A percentile compares a stretch with the other conserved stretches of the same genome.
phyloP scores from a whole-genome alignment of 2,113 vertebrate species.

The Piliocolobus tephrosceles region DNA sequence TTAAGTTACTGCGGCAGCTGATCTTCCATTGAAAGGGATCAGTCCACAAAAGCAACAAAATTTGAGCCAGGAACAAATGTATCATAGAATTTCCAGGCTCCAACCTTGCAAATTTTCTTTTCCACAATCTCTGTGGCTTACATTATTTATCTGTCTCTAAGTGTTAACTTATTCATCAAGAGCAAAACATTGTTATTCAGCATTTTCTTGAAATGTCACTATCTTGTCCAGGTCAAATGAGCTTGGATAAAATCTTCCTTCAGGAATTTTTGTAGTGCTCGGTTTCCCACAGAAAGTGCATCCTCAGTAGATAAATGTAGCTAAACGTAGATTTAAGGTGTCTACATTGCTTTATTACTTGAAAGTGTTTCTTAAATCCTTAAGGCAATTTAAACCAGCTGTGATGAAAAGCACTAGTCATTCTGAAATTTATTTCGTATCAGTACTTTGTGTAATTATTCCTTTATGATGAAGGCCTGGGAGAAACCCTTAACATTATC shows the following conservation, averaged over 20 bases:
- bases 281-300: background rate
- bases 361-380: slow-evolving; percentile 61
- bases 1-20: background rate
- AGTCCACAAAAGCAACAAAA: background rate
- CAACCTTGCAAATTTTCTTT: background rate
- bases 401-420: slow-evolving; percentile 22
- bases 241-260: slow-evolving; percentile 34
- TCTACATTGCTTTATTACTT: slow-evolving; percentile 44
- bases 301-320: slow-evolving; percentile 17
- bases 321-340: slow-evolving; percentile 51
- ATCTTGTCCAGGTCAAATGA: slow-evolving; percentile 19
- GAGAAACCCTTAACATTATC: background rate
- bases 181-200: slow-evolving; percentile 4
- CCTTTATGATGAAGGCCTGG: background rate
- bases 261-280: slow-evolving; percentile 31
- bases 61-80: background rate
- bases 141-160: slow-evolving; percentile 16
- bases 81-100: background rate
- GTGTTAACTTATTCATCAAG: slow-evolving; percentile 13
- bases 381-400: background rate
- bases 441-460: background rate
- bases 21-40: background rate
- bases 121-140: background rate
- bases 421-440: slow-evolving; percentile 26
- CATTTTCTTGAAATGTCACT: slow-evolving; percentile 18